Evolutionary conservation across 2,888 invertebrate genomes (phyloP), one percentile per base, ranked within the genome.

Genomic region (Ctenicera cuprea): DNA sequence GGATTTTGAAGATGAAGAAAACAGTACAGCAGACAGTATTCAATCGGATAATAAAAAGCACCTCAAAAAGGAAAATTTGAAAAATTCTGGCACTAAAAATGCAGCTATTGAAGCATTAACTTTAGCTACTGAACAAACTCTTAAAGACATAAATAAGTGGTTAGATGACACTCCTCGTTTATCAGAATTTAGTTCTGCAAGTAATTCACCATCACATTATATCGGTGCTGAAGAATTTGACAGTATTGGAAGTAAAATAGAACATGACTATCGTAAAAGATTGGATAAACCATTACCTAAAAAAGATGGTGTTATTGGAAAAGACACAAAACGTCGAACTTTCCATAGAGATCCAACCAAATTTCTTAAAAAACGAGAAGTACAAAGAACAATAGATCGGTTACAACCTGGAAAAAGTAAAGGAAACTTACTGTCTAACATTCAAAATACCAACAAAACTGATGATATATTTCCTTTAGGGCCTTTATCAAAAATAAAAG

Each of bases 81-180:
- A 80, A 67, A 79, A 72, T 77, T 83, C 85, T 77, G 83, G 81
- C 38, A 88, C 87, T 79, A 79, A 82, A 63, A 82, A 79, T 61
- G 83, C 84, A n/a, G 89, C 87, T 61, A 88, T 92, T 79, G 93
- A 93, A 83, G 93, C 93, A 2, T 86, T 94, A 18, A 92, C 92
- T 81, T 88, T 92, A 75, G 93, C 93, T 9, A 93, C 93, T 0
- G 93, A 93, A 82, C 93, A 94, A 87, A 94, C 94, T 16, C 88
- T 94, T 0, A 94, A 96, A 90, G 96, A 96, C 84, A 95, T 96
- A 48, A 95, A 94, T 84, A 95, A 95, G 82, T 96, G 95, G 95
- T 87, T 96, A 73, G 95, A 95, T 82, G 95, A 95, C 80, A 94
- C 95, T 0, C 95, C 95, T 0, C 92, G 92, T 79, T 90, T 92